Evolutionary conservation across 2,888 invertebrate genomes (phyloP).

Genomic region (Alloscopus bannaensis): DNA sequence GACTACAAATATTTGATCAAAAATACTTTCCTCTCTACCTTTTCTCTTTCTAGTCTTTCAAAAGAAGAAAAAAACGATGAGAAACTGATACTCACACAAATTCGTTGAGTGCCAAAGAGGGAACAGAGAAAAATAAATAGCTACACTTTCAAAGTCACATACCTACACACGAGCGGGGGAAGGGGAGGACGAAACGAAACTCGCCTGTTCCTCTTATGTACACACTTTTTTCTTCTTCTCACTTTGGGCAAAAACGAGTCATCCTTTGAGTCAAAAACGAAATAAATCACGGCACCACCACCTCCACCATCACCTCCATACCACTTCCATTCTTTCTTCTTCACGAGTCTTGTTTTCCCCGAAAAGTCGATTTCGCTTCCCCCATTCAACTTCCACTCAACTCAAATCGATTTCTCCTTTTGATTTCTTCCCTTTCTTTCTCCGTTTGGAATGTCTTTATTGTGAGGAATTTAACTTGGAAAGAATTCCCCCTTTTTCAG

Average conservation of each 20-base stretch:
- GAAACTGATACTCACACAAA: not conserved
- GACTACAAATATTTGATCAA: conserved; percentile 9
- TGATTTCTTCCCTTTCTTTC: no score
- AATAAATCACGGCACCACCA: not conserved
- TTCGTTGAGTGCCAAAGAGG: no score
- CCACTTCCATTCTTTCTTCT: no score
- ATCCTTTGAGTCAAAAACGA: not conserved
- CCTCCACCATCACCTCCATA: not conserved
- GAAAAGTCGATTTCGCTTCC: no score
- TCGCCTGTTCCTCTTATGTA: no score
- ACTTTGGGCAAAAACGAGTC: not conserved
- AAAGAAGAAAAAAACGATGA: not conserved
- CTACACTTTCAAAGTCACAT: not conserved
- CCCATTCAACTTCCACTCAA: no score
- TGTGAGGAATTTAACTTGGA: no score
- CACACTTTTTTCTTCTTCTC: not conserved
- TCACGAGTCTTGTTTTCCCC: no score
- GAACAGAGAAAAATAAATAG: not conserved
- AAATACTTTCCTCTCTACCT: conserved; percentile 3
- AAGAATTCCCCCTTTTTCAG: no score
- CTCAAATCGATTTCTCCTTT: no score
- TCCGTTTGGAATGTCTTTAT: no score
- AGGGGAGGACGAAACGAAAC: not conserved
- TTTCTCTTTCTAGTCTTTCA: not conserved
- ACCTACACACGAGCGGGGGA: no score